Base-by-base conservation (phyloP, 2,888 invertebrate species). In the Dolomedes plantarius region DNA sequence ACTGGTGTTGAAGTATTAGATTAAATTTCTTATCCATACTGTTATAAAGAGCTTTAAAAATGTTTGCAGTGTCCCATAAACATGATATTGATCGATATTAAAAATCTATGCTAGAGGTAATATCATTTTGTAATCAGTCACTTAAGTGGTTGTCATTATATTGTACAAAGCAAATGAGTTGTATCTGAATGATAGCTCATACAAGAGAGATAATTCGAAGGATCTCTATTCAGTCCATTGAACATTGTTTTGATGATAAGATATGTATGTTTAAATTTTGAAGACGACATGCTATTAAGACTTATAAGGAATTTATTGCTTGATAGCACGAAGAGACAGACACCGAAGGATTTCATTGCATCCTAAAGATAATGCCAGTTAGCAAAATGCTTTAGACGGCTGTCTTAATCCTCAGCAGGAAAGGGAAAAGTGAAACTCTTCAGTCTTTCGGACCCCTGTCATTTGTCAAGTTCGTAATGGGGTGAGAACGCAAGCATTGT, bases 401-500 rank as follows among this genome's bases (percentile, higher is more conserved):
- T 23, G 5, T 56, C 23, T 19, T 56, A 56, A 56, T 56, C 56
- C 56, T 56, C 6, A 6, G 23, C 19, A 68, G 56, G 36, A 65
- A 79, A 77, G 68, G 76, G 50, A 76, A 76, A 76, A 77, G 77
- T 69, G 69, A 77, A 71, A 79, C 31, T 64, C n/a, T 16, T 36
- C 68, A 36, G 16, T 56, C 23, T 23, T 23, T 56, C 23, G 11
- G 56, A 23, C 19, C 56, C 56, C 65, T 68, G 71, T 39, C 64
- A 72, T 79, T 79, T 79, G 71, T 79, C 71, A 71, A 79, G 71
- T 31, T 79, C 36, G 62, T 79, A 79, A 79, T 79, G 39, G 81
- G 62, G 81, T 81, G 74, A 81, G 81, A 81, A 74, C 56, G 46
- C 56, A 64, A 56, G 81, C 81, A 81, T 81, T 81, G 81, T 81